phyloP scores from a whole-genome alignment of 2,888 invertebrate genomes.

The Ochropacha duplaris region DNA sequence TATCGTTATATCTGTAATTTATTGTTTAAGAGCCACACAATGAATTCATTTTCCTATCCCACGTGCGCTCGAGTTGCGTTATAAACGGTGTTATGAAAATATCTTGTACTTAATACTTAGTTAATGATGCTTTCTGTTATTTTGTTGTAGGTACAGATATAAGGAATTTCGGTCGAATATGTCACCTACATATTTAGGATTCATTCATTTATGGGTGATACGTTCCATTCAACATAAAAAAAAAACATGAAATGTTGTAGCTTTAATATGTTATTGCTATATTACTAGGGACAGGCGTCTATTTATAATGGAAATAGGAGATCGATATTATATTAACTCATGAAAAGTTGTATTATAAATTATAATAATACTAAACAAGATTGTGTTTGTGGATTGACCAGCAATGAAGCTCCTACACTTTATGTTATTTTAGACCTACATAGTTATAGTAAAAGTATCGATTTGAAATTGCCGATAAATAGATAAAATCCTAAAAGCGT shows the following conservation, averaged over 20 bases:
- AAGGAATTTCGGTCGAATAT: neutral
- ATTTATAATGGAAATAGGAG: too few relatives aligned
- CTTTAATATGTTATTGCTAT: neutral
- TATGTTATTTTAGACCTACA: neutral
- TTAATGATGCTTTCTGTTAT: neutral
- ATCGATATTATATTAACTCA: too few relatives aligned
- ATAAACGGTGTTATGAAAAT: conserved; percentile 18
- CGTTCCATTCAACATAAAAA: neutral
- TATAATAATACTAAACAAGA: too few relatives aligned
- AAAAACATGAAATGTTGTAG: neutral
- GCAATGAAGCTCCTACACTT: too few relatives aligned
- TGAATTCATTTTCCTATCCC: conserved; percentile 55
- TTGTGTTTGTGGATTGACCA: too few relatives aligned
- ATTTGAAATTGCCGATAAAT: neutral
- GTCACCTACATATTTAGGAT: neutral
- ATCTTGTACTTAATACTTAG: neutral
- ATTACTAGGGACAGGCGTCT: neutral
- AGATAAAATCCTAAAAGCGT: neutral
- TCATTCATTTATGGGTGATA: neutral
- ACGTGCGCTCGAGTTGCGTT: conserved; percentile 50
- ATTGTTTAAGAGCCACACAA: conserved; percentile 60
- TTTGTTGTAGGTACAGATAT: neutral
- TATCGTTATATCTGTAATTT: conserved; percentile 61
- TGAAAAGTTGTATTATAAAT: too few relatives aligned
- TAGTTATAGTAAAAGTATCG: neutral